Conservation (phyloP, 2,888 invertebrate species). For the Latheticus oryzae region DNA sequence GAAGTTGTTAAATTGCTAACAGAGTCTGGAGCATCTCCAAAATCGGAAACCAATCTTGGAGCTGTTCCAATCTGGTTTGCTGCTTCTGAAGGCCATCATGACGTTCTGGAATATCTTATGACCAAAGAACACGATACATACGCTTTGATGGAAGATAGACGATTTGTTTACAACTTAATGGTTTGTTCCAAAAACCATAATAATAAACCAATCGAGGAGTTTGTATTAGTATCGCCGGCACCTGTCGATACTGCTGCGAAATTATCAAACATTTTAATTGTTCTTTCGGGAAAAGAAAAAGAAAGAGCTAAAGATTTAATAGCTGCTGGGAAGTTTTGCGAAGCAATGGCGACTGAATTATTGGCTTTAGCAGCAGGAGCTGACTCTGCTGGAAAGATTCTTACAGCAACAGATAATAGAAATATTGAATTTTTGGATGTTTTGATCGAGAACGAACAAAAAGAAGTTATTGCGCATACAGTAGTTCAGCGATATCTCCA, state of each 20-base stretch:
- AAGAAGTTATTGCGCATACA: slow-evolving; percentile 96
- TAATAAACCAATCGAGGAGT: slow-evolving; percentile 97
- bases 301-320: slow-evolving; percentile 97
- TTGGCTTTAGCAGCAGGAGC: slow-evolving; percentile 93
- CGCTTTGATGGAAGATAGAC: slow-evolving; percentile 95
- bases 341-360: slow-evolving; percentile 97
- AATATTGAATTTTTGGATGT: slow-evolving; percentile 97
- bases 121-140: slow-evolving; percentile 98
- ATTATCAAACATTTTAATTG: slow-evolving; percentile 90
- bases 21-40: slow-evolving; percentile 96
- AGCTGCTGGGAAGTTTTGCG: slow-evolving; percentile 95
- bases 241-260: slow-evolving; percentile 99
- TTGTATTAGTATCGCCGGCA: slow-evolving; percentile 98
- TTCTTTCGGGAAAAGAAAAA: slow-evolving; percentile 94
- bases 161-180: slow-evolving; percentile 99
- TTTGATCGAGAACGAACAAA: slow-evolving; percentile 98
- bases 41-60: slow-evolving; percentile 94
- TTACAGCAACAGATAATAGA: slow-evolving; percentile 94
- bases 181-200: slow-evolving; percentile 95
- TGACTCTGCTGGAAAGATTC: slow-evolving; percentile 92
- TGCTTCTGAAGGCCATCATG: slow-evolving; percentile 96
- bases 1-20: slow-evolving; percentile 94
- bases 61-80: slow-evolving; percentile 99
- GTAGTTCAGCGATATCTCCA: slow-evolving; percentile 96
- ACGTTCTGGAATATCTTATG: slow-evolving; percentile 94